Base-by-base conservation (phyloP, 2,797 vertebrate genomes). In the Lophotriccus pileatus region DNA sequence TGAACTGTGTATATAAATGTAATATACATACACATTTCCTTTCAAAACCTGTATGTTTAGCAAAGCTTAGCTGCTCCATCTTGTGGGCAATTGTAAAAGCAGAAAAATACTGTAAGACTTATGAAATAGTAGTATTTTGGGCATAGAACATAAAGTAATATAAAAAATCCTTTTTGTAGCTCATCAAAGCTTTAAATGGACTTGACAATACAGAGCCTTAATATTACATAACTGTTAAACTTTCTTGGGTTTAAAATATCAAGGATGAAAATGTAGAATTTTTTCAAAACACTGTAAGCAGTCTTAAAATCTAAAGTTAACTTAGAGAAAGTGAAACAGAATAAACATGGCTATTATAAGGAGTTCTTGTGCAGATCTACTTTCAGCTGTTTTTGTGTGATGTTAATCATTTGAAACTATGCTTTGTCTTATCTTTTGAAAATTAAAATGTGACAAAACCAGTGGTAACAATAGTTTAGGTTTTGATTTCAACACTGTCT, bases 1-100 rank as follows among this genome's bases (percentile, higher is more conserved):
- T 6, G 47, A 75, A 22, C 36, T 18, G 2, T 39, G n/a, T 41
- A 24, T 14, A 27, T 22, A 62, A 50, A 53, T 14, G n/a, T 46
- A 32, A 41, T 37, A 21, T 2, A 14, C 2, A 2, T 21, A 47
- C 20, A 9, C 7, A 22, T 0, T 3, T 9, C 22, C 36, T 41
- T 74, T 47, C 43, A 44, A 32, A 76, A 34, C 32, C 67, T 49
- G 18, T 21, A 10, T 5, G 1, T 7, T 46, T 84, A 23, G 10
- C 10, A 44, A 60, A 74, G 94, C 72, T n/a, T n/a, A 84, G 75
- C 58, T 91, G 84, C 90, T 95, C 94, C 95, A 91, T 87, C 95
- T 95, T 80, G 82, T 96, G 95, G 92, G 7, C 58, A 87, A 6
- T 41, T 87, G 27, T 63, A 77, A 67, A 83, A 82, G 60, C 47